Conservation (phyloP, 2,888 invertebrate genomes). For the Athripsodes cinereus region DNA sequence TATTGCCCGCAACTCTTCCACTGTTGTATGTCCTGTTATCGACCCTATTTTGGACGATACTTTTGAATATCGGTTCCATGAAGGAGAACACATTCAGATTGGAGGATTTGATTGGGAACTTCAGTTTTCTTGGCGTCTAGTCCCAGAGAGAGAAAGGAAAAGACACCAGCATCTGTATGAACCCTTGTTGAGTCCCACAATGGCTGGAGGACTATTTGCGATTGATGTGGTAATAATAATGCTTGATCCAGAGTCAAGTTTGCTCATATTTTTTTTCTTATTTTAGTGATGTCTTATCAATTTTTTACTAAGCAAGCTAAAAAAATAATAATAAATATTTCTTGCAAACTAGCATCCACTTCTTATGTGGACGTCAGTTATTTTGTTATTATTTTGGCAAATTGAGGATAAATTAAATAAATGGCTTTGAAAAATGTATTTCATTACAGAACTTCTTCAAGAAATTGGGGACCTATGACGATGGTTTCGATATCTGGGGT, state of each 20-base stretch:
- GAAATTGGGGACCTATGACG: constrained; percentile 93
- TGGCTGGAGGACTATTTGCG: constrained; percentile 98
- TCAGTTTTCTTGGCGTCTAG: constrained; percentile 98
- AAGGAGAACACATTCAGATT: constrained; percentile 90
- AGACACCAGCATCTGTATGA: constrained; percentile 83
- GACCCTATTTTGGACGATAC: constrained; percentile 94
- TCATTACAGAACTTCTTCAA: constrained; percentile 86
- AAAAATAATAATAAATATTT: too few relatives aligned
- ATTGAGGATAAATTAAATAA: too few relatives aligned
- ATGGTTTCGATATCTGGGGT: constrained; percentile 99
- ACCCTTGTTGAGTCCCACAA: constrained; percentile 93
- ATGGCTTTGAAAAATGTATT: too few relatives aligned
- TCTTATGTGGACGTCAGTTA: too few relatives aligned
- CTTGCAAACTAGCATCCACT: too few relatives aligned
- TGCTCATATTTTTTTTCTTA: too few relatives aligned
- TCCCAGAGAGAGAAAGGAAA: constrained; percentile 87
- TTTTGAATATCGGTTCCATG: constrained; percentile 94
- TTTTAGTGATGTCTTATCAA: too few relatives aligned
- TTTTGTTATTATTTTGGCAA: too few relatives aligned
- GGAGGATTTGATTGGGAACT: constrained; percentile 93
- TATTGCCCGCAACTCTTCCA: constrained; percentile 76
- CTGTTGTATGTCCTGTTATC: constrained; percentile 93
- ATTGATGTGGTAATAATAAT: constrained; percentile 70
- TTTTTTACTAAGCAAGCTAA: too few relatives aligned
- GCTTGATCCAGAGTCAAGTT: too few relatives aligned